These are phyloP conservation scores for Phyllotis vaccarum DNA, from an alignment of 2,797 vertebrate species.

Conservation along the genomic window DNA sequence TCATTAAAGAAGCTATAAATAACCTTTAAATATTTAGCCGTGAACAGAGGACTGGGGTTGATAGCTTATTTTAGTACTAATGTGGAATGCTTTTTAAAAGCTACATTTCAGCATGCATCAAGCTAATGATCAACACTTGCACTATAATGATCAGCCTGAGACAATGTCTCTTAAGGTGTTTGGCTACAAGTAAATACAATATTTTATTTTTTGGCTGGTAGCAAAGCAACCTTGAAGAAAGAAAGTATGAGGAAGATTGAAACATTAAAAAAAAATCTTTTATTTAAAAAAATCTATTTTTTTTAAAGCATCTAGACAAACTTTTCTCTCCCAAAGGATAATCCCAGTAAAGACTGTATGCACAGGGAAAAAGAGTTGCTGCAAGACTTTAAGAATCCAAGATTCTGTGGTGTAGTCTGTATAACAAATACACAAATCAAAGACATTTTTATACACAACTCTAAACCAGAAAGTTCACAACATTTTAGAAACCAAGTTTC, in stretches of 20 bases:
- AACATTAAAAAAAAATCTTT: conserved; percentile 15
- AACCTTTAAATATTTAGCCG: conserved; percentile 89
- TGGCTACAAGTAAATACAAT: conserved; percentile 53
- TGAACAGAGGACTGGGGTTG: conserved; percentile 89
- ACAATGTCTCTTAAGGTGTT: conserved; percentile 62
- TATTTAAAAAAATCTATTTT: neutral
- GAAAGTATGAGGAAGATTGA: conserved; percentile 15
- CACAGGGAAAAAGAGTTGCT: conserved; percentile 68
- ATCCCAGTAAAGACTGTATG: conserved; percentile 68
- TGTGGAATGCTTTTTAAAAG: conserved; percentile 86
- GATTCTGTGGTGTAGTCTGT: neutral
- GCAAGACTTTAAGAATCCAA: conserved; percentile 64
- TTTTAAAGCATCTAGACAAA: conserved; percentile 65
- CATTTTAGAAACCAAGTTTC: conserved; percentile 80
- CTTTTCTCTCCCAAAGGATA: conserved; percentile 76
- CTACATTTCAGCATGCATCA: conserved; percentile 86
- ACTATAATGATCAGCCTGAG: conserved; percentile 75
- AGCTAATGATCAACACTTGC: conserved; percentile 87
- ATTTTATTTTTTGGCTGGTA: conserved; percentile 52
- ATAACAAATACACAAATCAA: conserved; percentile 17
- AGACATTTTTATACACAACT: conserved; percentile 63
- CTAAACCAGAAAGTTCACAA: conserved; percentile 80
- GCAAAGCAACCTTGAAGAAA: conserved; percentile 54
- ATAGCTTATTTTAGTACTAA: conserved; percentile 89
- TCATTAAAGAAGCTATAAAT: conserved; percentile 91